A percentile compares a stretch with the other conserved stretches of the same genome.
These are phyloP conservation scores for Tachycineta bicolor DNA, from an alignment of 2,113 vertebrate genomes.

Conservation along the genomic window DNA sequence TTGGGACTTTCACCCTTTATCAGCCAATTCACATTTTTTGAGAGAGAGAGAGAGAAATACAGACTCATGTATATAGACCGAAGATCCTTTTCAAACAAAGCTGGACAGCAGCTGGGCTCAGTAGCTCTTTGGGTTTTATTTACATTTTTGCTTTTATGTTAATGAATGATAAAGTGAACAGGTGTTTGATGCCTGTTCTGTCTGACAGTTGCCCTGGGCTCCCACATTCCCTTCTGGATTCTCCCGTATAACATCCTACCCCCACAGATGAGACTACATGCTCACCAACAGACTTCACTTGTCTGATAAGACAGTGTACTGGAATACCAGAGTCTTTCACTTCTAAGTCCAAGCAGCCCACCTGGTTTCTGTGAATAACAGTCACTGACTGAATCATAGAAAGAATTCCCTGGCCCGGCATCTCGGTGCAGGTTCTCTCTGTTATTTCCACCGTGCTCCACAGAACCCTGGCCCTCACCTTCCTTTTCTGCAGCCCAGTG, in stretches of 20 bases:
- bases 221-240: background rate
- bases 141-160: background rate
- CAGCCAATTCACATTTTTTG: background rate
- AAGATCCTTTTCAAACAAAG: background rate
- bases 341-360: background rate
- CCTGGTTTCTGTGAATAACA: background rate
- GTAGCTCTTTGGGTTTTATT: background rate
- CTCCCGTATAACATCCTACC: background rate
- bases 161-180: background rate
- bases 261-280: background rate
- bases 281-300: background rate
- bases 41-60: background rate
- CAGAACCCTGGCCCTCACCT: background rate
- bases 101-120: background rate
- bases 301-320: background rate
- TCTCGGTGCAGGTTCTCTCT: accelerated
- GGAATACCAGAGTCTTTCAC: background rate
- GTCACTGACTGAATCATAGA: background rate
- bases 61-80: background rate
- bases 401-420: background rate
- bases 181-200: background rate
- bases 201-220: background rate
- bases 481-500: background rate
- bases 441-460: accelerated
- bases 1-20: background rate